These are phyloP conservation scores for Tarsius wallacei DNA, from an alignment of 2,797 vertebrate genomes.

Conservation along the genomic window DNA sequence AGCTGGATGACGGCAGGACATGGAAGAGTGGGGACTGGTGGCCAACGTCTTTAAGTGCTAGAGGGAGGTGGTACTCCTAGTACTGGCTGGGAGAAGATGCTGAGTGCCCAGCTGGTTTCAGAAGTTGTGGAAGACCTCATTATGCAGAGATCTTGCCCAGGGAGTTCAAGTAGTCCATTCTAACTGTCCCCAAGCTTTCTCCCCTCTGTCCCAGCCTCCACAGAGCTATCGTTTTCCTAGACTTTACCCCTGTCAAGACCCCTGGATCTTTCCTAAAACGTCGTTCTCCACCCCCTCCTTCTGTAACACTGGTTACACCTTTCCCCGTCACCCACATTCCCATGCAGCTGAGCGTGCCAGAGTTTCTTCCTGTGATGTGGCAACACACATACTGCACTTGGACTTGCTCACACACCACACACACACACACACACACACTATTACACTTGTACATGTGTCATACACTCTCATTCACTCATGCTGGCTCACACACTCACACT, in stretches of 20 bases:
- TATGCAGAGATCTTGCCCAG: not conserved
- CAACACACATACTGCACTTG: not conserved
- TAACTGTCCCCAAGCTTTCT: not conserved
- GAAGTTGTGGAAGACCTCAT: not conserved
- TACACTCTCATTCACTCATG: not conserved
- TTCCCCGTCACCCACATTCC: not conserved
- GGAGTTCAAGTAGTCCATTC: not conserved
- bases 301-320: not conserved
- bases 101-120: not conserved
- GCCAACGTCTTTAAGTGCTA: not conserved
- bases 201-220: not conserved
- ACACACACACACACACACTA: not conserved
- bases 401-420: not conserved
- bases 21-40: not conserved
- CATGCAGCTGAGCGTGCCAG: rapidly evolving
- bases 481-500: not conserved
- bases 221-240: not conserved
- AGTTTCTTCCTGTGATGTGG: not conserved
- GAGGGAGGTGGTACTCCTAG: not conserved
- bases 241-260: not conserved
- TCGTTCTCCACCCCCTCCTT: not conserved
- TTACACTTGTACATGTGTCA: not conserved
- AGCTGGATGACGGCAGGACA: not conserved
- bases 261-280: not conserved
- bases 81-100: not conserved